phyloP scores from a whole-genome alignment of 2,797 vertebrate genomes.

The Australoheros facetus region DNA sequence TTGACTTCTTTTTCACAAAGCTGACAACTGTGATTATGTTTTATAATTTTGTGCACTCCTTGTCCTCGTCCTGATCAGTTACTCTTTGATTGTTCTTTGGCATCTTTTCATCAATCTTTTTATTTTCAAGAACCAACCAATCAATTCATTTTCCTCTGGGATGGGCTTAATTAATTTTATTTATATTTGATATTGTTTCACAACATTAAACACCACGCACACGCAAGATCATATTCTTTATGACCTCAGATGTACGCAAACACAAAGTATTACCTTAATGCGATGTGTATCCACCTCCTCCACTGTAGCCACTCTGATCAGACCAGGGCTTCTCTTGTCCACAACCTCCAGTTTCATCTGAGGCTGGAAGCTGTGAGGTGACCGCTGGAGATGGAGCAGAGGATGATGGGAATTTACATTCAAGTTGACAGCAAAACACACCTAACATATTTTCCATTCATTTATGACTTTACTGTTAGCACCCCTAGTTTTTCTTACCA shows the following conservation, averaged over 20 bases:
- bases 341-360: constrained; percentile 97
- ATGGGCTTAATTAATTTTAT: neutral
- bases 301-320: constrained; percentile 92
- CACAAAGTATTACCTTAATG: constrained; percentile 84
- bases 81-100: neutral
- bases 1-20: neutral
- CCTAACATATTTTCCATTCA: neutral
- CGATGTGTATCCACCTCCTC: constrained; percentile 93
- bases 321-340: constrained; percentile 91
- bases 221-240: neutral
- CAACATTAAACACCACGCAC: constrained; percentile 1
- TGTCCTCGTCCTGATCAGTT: too few relatives aligned
- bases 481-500: constrained; percentile 76
- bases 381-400: constrained; percentile 78
- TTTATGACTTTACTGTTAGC: neutral
- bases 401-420: constrained; percentile 1
- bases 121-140: neutral
- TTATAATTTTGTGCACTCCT: neutral
- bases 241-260: neutral
- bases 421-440: neutral
- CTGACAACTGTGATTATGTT: neutral
- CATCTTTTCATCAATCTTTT: neutral
- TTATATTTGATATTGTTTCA: neutral
- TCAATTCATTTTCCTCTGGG: neutral
- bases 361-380: constrained; percentile 89